Evolutionary conservation across 30 jellyfish, hydroid and myxozoan genomes (phyloP).

Genomic region (Cassiopea xamachana): DNA sequence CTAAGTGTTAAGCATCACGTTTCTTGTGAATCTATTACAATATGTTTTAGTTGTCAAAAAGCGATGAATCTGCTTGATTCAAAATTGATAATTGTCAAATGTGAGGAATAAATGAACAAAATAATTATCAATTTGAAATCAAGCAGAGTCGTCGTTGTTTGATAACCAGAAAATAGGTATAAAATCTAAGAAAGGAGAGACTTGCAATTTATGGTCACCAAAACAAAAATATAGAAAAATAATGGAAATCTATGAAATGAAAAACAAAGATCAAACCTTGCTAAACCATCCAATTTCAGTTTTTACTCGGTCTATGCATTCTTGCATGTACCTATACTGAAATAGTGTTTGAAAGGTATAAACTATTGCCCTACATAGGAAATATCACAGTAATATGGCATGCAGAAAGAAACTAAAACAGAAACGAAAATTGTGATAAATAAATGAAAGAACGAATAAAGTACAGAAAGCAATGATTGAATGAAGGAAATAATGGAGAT

Average conservation of each 20-base stretch:
- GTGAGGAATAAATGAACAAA: no score
- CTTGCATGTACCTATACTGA: conserved; percentile 83
- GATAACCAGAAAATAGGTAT: no score
- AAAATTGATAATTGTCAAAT: no score
- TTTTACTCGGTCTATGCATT: conserved; percentile 75
- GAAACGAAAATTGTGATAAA: not conserved
- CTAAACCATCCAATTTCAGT: conserved; percentile 86
- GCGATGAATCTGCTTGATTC: no score
- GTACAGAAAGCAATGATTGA: not conserved
- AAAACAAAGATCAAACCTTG: conserved; percentile 55
- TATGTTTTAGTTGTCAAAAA: no score
- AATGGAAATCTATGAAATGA: not conserved
- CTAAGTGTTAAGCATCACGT: no score
- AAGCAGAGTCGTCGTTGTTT: no score
- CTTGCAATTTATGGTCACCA: no score
- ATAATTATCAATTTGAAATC: no score
- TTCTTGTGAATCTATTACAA: no score
- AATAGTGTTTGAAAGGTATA: not conserved
- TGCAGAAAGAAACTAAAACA: not conserved
- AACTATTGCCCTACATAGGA: no score
- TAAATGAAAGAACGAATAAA: not conserved
- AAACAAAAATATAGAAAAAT: not conserved
- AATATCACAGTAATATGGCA: not conserved
- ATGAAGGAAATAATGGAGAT: not conserved
- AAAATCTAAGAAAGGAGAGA: no score